Percentiles rank a stretch among this genome's conserved stretches.
These are phyloP conservation scores for Kuschelorhynchus macadamiae DNA, from an alignment of 2,888 invertebrate species.

Conservation along the genomic window DNA sequence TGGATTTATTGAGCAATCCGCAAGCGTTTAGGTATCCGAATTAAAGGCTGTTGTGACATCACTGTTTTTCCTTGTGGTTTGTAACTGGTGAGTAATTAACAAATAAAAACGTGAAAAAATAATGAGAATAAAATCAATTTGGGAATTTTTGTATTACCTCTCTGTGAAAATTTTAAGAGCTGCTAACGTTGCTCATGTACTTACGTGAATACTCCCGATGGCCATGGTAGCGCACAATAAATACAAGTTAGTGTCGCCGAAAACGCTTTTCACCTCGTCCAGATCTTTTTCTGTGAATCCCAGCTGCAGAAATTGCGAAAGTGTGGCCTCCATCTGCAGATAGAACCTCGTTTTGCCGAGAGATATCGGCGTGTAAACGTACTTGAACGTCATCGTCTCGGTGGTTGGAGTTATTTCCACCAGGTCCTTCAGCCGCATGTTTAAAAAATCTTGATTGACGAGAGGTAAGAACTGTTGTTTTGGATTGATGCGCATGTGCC, in stretches of 20 bases:
- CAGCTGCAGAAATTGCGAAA: conserved; percentile 78
- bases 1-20: no score
- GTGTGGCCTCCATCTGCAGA: conserved; percentile 82
- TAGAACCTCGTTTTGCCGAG: conserved; percentile 85
- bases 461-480: conserved; percentile 80
- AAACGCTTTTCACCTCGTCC: conserved; percentile 96
- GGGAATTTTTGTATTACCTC: no score
- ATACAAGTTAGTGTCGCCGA: conserved; percentile 95
- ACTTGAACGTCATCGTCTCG: conserved; percentile 76
- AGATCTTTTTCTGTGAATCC: conserved; percentile 95
- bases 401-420: conserved; percentile 76
- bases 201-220: conserved; percentile 94
- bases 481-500: conserved; percentile 29
- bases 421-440: conserved; percentile 83
- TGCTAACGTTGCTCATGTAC: no score
- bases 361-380: conserved; percentile 82
- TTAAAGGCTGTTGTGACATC: no score
- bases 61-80: no score
- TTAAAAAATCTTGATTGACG: conserved; percentile 85
- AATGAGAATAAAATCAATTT: no score
- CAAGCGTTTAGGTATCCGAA: no score
- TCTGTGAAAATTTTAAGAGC: no score
- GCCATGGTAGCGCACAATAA: conserved; percentile 90
- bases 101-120: no score
- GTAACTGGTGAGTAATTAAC: no score